phyloP scores from a whole-genome alignment of 1,140 invertebrate species.

The Drosophila truncata region DNA sequence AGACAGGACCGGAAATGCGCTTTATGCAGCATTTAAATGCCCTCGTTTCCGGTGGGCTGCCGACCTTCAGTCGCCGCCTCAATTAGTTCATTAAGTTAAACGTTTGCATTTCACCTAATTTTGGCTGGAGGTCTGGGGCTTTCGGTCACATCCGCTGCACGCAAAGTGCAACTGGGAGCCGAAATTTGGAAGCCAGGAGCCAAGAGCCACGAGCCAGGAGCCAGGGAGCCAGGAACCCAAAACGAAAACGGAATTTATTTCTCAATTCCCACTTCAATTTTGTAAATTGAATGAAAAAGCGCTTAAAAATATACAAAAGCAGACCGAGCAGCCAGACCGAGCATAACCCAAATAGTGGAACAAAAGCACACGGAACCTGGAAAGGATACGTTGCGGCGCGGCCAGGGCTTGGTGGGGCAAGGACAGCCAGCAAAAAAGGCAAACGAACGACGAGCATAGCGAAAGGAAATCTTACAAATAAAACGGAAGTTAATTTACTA shows the following conservation, averaged over 20 bases:
- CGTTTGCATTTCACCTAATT: conserved; percentile 84
- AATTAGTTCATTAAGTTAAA: conserved; percentile 84
- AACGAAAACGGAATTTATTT: conserved; percentile 83
- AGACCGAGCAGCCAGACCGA: conserved; percentile 55
- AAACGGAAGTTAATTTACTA: conserved; percentile 85
- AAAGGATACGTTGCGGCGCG: conserved; percentile 25
- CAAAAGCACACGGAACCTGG: conserved; percentile 58
- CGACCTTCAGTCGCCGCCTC: conserved; percentile 77
- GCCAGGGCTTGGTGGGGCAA: conserved; percentile 12
- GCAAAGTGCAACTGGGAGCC: conserved; percentile 37
- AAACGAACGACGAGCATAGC: conserved; percentile 73
- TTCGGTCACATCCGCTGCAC: conserved; percentile 70
- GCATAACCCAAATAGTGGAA: conserved; percentile 73
- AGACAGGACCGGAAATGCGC: conserved; percentile 58
- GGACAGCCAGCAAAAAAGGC: conserved; percentile 56
- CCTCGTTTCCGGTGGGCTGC: conserved; percentile 64
- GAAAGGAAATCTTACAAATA: conserved; percentile 84
- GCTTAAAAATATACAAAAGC: conserved; percentile 84
- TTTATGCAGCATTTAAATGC: conserved; percentile 77
- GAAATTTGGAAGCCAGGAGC: conserved; percentile 22
- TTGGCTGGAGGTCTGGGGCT: conserved; percentile 47
- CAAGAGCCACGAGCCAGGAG: conserved; percentile 22
- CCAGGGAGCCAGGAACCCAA: conserved; percentile 29
- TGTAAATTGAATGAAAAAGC: conserved; percentile 85
- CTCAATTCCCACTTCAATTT: conserved; percentile 85